Percentiles rank a stretch among this genome's conserved stretches.
Evolutionary conservation across 1,140 invertebrate species (phyloP).

Genomic region (Drosophila jambulina): DNA sequence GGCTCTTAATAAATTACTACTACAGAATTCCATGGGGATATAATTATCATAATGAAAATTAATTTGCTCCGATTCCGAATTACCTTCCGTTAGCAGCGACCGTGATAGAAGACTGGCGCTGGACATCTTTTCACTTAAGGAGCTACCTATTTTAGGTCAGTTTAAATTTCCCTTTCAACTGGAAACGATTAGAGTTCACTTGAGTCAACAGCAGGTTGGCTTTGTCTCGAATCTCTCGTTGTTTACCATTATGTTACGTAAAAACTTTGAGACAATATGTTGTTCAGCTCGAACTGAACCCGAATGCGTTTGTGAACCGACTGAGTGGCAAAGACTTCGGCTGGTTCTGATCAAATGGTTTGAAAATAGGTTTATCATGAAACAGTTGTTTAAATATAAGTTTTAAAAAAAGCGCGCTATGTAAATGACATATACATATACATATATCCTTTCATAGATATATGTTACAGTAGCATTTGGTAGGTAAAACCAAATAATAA

Average conservation of each 20-base stretch:
- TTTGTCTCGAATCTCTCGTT: background rate
- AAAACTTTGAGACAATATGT: conserved; percentile 5
- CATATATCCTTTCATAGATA: background rate
- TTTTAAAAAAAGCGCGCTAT: background rate
- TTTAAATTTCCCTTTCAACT: conserved; percentile 24
- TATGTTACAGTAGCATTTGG: background rate
- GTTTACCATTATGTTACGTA: conserved; percentile 12
- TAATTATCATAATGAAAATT: background rate
- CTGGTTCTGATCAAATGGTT: background rate
- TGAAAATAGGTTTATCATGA: conserved; percentile 10
- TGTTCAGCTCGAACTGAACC: conserved; percentile 15
- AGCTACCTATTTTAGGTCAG: conserved; percentile 1
- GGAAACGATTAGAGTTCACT: conserved; percentile 13
- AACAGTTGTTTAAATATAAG: conserved; percentile 40
- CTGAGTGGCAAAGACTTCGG: conserved; percentile 10
- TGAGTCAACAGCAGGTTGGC: conserved; percentile 32
- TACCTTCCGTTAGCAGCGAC: conserved; percentile 30
- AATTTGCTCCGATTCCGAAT: too few relatives aligned
- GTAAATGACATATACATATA: conserved; percentile 1
- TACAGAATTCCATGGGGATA: background rate
- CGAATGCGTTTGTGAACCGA: conserved; percentile 11
- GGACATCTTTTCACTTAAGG: conserved; percentile 11
- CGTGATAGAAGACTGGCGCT: conserved; percentile 23
- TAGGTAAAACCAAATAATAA: background rate
- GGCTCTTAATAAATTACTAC: background rate